phyloP scores from a whole-genome alignment of 1,140 invertebrate genomes.

The Drosophila chauvacae region DNA sequence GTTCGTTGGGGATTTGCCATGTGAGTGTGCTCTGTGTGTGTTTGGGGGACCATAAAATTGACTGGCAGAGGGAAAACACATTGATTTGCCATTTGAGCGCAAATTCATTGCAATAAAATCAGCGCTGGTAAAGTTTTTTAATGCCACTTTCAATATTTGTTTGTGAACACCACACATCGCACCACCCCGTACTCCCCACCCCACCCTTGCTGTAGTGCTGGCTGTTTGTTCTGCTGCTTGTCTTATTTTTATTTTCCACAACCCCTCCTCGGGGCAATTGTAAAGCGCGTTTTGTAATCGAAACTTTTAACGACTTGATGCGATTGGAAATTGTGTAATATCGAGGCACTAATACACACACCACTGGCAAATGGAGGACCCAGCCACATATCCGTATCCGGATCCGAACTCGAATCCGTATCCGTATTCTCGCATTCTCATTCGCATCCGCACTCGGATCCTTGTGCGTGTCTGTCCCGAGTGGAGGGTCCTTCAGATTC shows the following conservation, averaged over 20 bases:
- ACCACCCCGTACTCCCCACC: neutral
- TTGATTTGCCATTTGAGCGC: conserved; percentile 81
- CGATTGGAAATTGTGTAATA: conserved; percentile 82
- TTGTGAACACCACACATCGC: conserved; percentile 57
- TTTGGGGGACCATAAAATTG: conserved; percentile 66
- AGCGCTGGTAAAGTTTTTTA: conserved; percentile 70
- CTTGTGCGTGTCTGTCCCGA: conserved; percentile 37
- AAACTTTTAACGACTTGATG: conserved; percentile 83
- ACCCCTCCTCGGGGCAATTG: conserved; percentile 57
- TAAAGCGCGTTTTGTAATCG: conserved; percentile 81
- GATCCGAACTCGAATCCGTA: conserved; percentile 8
- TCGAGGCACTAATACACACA: conserved; percentile 75
- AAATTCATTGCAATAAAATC: conserved; percentile 82
- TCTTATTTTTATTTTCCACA: conserved; percentile 41
- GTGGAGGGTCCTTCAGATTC: conserved; percentile 75
- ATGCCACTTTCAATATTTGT: conserved; percentile 83
- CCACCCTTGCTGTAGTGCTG: conserved; percentile 4
- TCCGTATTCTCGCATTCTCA: conserved; percentile 1
- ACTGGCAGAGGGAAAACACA: conserved; percentile 76
- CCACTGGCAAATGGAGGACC: conserved; percentile 47
- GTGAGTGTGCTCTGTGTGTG: neutral
- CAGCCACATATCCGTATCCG: conserved; percentile 26
- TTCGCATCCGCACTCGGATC: neutral
- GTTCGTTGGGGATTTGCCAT: conserved; percentile 14
- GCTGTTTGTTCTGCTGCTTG: conserved; percentile 47